Evolutionary conservation across 2,113 vertebrate genomes (phyloP), one percentile per base, ranked within the genome.

Genomic region (Brachyhypopomus occidentalis): DNA sequence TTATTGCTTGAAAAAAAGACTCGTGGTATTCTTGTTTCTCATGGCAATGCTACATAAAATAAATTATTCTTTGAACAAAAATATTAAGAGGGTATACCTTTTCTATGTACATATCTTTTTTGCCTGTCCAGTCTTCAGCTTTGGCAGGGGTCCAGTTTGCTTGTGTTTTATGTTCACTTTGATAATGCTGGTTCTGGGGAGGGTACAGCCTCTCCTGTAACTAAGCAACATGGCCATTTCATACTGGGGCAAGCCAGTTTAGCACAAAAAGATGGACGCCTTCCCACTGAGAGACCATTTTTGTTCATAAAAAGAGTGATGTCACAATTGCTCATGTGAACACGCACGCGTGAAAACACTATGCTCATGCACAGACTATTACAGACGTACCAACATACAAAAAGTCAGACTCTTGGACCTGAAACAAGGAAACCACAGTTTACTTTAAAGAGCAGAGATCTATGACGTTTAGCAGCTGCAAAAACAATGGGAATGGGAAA

Each of bases 51-150:
- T 92, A 87, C 90, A 88, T 88, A 80, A 91, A 93, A 93, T 93
- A 93, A 93, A 93, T 92, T 94, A 93, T 94, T 92, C 91, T 93
- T 93, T 92, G 88, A 88, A 88, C 81, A 88, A 90, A 92, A 83
- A 88, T 73, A 78, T 73, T 67, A 81, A 76, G 27, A n/a, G 59
- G n/a, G 36, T 84, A 74, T 72, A 85, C 73, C 76, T 83, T 85
- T 83, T 80, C 71, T 79, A 78, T 38, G 38, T 5, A 60, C 23
- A 67, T 30, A 77, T 52, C 52, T 74, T 80, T 81, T 84, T 75
- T 73, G 76, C 78, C 77, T 83, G 58, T 56, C 58, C 76, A 56
- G 81, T 75, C 78, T 75, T 81, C 52, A 59, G 16, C 67, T 25
- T 75, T 84, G 78, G 83, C 78, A 64, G 45, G 23, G 71, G 34